These are phyloP conservation scores for Drosophila busckii DNA, from an alignment of 1,140 invertebrate genomes.

Conservation along the genomic window DNA sequence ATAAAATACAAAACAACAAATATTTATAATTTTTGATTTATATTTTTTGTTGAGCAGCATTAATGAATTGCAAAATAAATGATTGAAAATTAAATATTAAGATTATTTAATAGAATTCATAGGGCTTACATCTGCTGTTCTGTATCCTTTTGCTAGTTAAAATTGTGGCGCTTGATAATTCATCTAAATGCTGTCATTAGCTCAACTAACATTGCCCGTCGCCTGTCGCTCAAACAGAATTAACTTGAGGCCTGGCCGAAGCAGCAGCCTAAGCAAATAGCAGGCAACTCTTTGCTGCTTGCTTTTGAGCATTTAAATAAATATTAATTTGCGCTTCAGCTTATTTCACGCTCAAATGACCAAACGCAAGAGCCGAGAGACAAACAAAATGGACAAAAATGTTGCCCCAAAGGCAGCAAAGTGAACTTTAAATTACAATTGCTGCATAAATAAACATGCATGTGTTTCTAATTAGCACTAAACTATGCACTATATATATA, in stretches of 20 bases:
- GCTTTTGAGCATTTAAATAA: conserved; percentile 15
- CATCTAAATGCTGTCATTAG: conserved; percentile 11
- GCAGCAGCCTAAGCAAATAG: conserved; percentile 45
- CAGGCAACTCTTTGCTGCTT: conserved; percentile 10
- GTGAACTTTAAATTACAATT: conserved; percentile 1
- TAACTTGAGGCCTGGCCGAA: conserved; percentile 14
- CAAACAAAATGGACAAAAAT: conserved; percentile 36
- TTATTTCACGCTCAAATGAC: conserved; percentile 67
- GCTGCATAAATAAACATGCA: too few species aligned
- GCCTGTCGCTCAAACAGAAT: not conserved
- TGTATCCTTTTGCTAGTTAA: conserved; percentile 8
- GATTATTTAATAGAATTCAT: too few species aligned
- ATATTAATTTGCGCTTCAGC: conserved; percentile 55
- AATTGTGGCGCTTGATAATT: not conserved
- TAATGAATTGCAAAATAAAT: too few species aligned
- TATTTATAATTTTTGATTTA: too few species aligned
- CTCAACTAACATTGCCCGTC: too few species aligned
- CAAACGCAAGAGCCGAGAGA: conserved; percentile 28
- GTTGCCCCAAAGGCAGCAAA: too few species aligned
- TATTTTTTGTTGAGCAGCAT: too few species aligned
- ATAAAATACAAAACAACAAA: too few species aligned
- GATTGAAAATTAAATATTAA: too few species aligned
- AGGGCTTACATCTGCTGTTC: too few species aligned
- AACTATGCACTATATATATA: too few species aligned
- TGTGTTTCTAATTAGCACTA: too few species aligned